These are phyloP conservation scores for Pristionchus fissidentatus DNA, from an alignment of 2,888 invertebrate species.

Conservation along the genomic window DNA sequence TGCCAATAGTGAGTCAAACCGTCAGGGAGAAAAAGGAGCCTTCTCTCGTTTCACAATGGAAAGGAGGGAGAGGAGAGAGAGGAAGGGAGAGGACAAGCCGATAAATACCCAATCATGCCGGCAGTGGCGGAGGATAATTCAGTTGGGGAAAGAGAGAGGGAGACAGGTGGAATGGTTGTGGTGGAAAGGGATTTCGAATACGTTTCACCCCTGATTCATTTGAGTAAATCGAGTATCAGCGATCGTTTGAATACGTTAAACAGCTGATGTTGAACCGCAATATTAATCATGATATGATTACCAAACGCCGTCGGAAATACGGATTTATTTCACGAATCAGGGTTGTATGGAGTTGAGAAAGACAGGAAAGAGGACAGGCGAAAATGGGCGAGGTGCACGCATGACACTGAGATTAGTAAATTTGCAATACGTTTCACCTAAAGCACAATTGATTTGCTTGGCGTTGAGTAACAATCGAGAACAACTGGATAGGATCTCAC, in stretches of 20 bases:
- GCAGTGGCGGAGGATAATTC: not conserved
- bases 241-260: not conserved
- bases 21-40: not conserved
- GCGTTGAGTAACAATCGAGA: too few relatives aligned
- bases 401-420: too few relatives aligned
- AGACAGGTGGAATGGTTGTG: not conserved
- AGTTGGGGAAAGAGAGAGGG: not conserved
- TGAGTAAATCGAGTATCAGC: too few relatives aligned
- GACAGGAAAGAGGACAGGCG: too few relatives aligned
- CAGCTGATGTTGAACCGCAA: slow-evolving; percentile 35
- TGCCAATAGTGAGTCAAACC: slow-evolving; percentile 7
- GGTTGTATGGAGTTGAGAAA: not conserved
- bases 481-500: too few relatives aligned
- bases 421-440: too few relatives aligned
- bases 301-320: not conserved
- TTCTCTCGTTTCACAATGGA: too few relatives aligned
- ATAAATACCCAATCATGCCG: slow-evolving; percentile 39
- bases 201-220: too few relatives aligned
- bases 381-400: too few relatives aligned
- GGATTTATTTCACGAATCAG: not conserved
- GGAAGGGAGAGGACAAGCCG: slow-evolving; percentile 35
- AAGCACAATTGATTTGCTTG: too few relatives aligned
- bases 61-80: not conserved
- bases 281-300: not conserved
- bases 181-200: not conserved